Percentiles rank a stretch among this genome's conserved stretches.
phyloP scores from a whole-genome alignment of 2,113 vertebrate species.

The Xyliphius kryptos region DNA sequence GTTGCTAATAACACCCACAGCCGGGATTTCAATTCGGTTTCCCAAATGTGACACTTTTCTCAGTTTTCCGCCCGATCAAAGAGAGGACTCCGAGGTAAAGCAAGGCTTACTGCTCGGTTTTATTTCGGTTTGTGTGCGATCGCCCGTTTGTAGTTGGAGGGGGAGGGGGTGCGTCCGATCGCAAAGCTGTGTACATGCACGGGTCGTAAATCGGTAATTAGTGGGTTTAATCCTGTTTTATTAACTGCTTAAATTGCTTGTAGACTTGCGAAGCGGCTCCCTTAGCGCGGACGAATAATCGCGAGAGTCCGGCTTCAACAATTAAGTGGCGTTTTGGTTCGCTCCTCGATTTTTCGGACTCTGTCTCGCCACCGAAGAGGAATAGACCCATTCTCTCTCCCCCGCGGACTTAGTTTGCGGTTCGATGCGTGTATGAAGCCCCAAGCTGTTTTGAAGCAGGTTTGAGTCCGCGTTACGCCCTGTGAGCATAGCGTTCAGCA shows the following conservation, averaged over 20 bases:
- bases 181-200: too few species aligned
- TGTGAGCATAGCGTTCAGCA: constrained; percentile 12
- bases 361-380: not conserved
- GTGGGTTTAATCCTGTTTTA: constrained; percentile 5
- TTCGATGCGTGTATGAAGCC: not conserved
- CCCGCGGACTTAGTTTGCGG: too few species aligned
- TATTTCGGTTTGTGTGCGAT: constrained; percentile 20
- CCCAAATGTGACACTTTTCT: constrained; percentile 15
- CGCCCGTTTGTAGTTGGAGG: not conserved
- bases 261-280: constrained; percentile 20
- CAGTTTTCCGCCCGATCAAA: not conserved
- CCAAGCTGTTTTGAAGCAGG: constrained; percentile 11
- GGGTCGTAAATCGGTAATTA: not conserved
- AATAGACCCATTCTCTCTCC: not conserved
- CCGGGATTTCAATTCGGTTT: constrained; percentile 8
- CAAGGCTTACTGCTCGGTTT: constrained; percentile 31
- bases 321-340: constrained; percentile 11
- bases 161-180: too few species aligned
- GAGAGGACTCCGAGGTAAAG: constrained; percentile 40
- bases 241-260: constrained; percentile 19
- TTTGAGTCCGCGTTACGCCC: constrained; percentile 36
- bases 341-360: not conserved
- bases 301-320: not conserved
- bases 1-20: constrained; percentile 1
- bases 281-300: constrained; percentile 17